These are phyloP conservation scores for Bufo gargarizans DNA, from an alignment of 2,113 vertebrate genomes.

Conservation along the genomic window DNA sequence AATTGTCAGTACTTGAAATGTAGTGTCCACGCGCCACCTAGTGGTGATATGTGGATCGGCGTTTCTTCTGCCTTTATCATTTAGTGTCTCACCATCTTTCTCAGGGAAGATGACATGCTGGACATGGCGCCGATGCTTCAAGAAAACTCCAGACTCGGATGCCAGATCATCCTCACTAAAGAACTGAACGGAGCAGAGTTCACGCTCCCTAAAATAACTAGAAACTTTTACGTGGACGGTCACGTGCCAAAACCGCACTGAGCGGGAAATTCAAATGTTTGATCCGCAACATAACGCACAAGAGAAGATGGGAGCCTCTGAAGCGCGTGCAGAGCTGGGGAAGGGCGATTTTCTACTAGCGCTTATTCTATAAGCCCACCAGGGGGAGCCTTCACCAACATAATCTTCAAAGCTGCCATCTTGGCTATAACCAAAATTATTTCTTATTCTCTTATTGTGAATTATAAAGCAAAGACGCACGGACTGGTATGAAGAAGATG, in stretches of 20 bases:
- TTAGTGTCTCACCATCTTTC: background rate
- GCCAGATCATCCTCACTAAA: conserved; percentile 82
- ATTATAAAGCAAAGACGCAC: background rate
- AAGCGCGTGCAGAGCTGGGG: background rate
- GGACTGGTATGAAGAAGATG: background rate
- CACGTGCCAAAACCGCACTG: conserved; percentile 90
- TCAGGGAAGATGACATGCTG: conserved; percentile 92
- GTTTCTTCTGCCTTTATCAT: background rate
- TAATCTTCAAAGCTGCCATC: background rate
- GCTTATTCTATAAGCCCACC: background rate
- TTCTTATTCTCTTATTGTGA: background rate
- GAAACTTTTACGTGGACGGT: conserved; percentile 93
- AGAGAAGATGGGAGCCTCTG: background rate
- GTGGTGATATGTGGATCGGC: background rate
- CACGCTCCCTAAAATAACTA: conserved; percentile 85
- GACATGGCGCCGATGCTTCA: conserved; percentile 90
- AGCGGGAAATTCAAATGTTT: conserved; percentile 56
- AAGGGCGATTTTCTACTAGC: background rate
- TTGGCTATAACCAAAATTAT: background rate
- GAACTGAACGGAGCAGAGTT: conserved; percentile 84
- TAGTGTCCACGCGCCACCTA: background rate
- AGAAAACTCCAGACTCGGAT: conserved; percentile 88
- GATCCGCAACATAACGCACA: background rate
- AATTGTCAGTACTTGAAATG: background rate
- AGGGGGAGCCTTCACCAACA: background rate